Conservation (phyloP, 2,797 vertebrate species). For the Monodelphis domestica region DNA sequence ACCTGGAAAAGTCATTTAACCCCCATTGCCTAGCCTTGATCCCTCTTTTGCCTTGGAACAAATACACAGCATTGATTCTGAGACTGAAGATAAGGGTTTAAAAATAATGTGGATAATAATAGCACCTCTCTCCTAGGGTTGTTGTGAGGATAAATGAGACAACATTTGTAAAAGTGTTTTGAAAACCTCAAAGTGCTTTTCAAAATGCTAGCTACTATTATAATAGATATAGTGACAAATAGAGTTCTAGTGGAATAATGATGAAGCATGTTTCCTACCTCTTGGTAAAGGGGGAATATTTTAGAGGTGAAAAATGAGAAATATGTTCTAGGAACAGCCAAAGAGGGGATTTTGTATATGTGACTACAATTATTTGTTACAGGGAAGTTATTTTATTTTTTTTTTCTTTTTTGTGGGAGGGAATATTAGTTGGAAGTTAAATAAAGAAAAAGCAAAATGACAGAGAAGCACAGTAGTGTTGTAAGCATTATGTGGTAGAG, state of each 20-base stretch:
- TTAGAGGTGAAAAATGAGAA: neutral
- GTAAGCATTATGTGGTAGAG: neutral
- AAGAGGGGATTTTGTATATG: neutral
- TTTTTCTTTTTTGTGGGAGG: neutral
- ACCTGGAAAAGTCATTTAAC: no score
- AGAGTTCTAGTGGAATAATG: neutral
- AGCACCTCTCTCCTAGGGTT: neutral
- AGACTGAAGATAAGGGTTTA: no score
- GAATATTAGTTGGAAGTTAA: neutral
- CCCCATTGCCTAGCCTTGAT: no score
- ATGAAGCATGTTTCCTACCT: neutral
- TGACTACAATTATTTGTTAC: neutral
- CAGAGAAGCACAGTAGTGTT: neutral
- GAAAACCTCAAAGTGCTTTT: neutral
- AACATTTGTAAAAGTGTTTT: neutral
- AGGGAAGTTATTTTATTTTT: neutral
- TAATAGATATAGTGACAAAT: neutral
- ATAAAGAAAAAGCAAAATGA: neutral
- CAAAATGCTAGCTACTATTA: neutral
- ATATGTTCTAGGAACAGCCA: neutral
- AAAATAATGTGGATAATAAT: no score
- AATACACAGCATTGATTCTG: no score
- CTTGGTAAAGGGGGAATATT: neutral
- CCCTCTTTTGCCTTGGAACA: no score
- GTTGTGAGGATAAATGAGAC: neutral